Conservation (phyloP, 2,113 vertebrate genomes). For the Myiozetetes cayanensis region DNA sequence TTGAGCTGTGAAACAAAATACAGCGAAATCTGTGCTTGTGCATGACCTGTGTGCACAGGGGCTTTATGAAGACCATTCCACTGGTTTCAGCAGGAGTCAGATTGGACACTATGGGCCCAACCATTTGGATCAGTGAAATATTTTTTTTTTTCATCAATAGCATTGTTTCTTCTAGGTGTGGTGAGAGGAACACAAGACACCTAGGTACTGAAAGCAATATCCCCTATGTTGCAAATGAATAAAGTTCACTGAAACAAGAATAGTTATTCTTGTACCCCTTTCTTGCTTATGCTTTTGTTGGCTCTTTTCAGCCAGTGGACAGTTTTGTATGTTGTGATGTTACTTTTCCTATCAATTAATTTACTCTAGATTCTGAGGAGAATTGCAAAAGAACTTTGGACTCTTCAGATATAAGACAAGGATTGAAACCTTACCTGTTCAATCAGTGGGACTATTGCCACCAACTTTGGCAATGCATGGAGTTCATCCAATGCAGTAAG, state of each 20-base stretch:
- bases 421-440: neutral
- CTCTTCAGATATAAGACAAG: neutral
- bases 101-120: neutral
- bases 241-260: neutral
- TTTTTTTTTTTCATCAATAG: neutral
- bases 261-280: neutral
- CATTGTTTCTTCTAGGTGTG: neutral
- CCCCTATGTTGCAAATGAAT: neutral
- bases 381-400: neutral
- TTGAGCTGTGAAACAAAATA: neutral
- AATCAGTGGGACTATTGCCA: neutral
- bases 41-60: accelerated
- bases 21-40: accelerated
- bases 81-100: neutral
- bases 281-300: accelerated
- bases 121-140: neutral
- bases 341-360: neutral
- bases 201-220: neutral
- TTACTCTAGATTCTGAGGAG: neutral
- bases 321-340: neutral
- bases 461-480: neutral
- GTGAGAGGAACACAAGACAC: neutral
- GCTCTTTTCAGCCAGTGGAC: neutral
- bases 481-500: neutral
- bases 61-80: neutral